Evolutionary conservation across 2,888 invertebrate species (phyloP).

Genomic region (Serripes groenlandicus): DNA sequence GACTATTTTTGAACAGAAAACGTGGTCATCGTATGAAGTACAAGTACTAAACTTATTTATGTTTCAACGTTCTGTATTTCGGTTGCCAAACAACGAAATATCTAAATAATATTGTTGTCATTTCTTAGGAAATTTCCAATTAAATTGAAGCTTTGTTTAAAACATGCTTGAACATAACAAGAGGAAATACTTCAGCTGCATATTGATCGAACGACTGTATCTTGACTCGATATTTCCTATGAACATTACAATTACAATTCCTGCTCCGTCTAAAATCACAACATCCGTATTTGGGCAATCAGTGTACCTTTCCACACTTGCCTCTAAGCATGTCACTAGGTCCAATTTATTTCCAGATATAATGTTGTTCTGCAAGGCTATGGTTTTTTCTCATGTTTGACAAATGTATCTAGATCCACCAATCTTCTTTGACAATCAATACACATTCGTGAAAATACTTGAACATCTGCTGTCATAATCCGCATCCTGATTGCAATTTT

Average conservation of each 20-base stretch:
- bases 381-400: slow-evolving; percentile 1
- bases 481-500: neutral
- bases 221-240: neutral
- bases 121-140: slow-evolving; percentile 51
- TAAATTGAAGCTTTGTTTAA: neutral
- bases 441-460: slow-evolving; percentile 13
- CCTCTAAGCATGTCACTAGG: neutral
- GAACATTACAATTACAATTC: neutral
- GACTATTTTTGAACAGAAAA: too few species aligned
- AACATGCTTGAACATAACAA: neutral
- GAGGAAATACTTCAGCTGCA: neutral
- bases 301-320: neutral
- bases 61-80: too few species aligned
- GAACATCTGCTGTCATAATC: neutral
- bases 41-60: too few species aligned
- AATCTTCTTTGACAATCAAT: neutral
- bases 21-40: too few species aligned
- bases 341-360: neutral
- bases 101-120: slow-evolving; percentile 45
- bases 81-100: too few species aligned
- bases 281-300: neutral
- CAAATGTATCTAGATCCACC: neutral
- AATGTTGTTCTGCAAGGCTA: neutral
- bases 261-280: neutral
- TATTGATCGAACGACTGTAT: neutral